phyloP scores from a whole-genome alignment of 2,797 vertebrate genomes.

The Parambassis ranga region DNA sequence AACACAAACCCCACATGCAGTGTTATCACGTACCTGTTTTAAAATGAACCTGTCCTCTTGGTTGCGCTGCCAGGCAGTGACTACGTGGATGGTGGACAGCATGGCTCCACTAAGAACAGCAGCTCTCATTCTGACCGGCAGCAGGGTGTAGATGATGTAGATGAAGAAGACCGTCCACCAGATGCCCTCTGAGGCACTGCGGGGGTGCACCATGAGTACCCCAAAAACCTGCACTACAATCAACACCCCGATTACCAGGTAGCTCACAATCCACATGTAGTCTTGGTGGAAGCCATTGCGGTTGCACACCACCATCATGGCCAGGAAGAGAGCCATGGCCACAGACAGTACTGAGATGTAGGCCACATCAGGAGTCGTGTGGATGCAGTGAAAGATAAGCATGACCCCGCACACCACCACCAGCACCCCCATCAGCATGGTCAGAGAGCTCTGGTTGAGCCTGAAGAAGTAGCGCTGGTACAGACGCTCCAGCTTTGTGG shows the following conservation, averaged over 20 bases:
- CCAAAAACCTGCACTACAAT: constrained; percentile 88
- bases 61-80: constrained; percentile 90
- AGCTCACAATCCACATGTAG: constrained; percentile 98
- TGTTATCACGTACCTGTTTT: constrained; percentile 84
- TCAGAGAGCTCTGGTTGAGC: constrained; percentile 97
- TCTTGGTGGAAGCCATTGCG: constrained; percentile 95
- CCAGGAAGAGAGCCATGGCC: constrained; percentile 87
- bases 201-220: constrained; percentile 82
- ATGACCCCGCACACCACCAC: constrained; percentile 90
- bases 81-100: constrained; percentile 86
- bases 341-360: constrained; percentile 84
- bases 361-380: constrained; percentile 64
- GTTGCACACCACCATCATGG: constrained; percentile 94
- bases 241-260: constrained; percentile 89
- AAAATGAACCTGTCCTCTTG: constrained; percentile 82
- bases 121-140: constrained; percentile 93
- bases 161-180: constrained; percentile 98
- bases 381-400: constrained; percentile 88
- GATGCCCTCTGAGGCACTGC: constrained; percentile 88
- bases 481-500: constrained; percentile 92
- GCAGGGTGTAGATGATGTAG: constrained; percentile 96
- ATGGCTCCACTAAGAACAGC: constrained; percentile 88
- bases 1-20: too few species aligned
- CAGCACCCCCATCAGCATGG: constrained; percentile 94
- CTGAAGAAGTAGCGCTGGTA: constrained; percentile 99